These are phyloP conservation scores for Brachirus orientalis DNA, from an alignment of 2,113 vertebrate genomes.

Conservation along the genomic window DNA sequence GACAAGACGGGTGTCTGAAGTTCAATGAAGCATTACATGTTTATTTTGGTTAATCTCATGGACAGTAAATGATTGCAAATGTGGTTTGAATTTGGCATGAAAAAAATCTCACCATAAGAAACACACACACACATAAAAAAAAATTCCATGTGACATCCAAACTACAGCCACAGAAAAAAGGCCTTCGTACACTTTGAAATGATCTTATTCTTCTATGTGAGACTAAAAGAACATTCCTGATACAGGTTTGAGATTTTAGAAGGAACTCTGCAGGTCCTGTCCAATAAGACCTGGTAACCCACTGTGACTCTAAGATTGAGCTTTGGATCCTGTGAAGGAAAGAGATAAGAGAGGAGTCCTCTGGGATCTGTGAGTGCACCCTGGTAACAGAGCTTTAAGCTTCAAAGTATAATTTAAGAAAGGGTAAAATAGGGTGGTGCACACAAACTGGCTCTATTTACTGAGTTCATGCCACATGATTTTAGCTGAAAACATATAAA, in stretches of 20 bases:
- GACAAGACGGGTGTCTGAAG: neutral
- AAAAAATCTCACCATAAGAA: neutral
- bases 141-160: slow-evolving; percentile 11
- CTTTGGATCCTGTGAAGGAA: slow-evolving; percentile 35
- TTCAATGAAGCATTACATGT: neutral
- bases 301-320: slow-evolving; percentile 32
- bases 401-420: neutral
- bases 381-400: slow-evolving; percentile 42
- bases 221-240: slow-evolving; percentile 24
- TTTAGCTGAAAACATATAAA: no score
- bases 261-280: slow-evolving; percentile 27
- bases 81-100: no score
- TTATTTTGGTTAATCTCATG: neutral
- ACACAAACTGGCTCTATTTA: no score
- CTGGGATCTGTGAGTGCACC: slow-evolving; percentile 33
- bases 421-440: no score
- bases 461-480: no score
- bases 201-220: slow-evolving; percentile 34
- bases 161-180: neutral
- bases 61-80: no score
- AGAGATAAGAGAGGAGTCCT: slow-evolving; percentile 35
- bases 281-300: slow-evolving; percentile 47
- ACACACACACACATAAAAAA: neutral
- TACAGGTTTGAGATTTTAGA: neutral
- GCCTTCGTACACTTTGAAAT: slow-evolving; percentile 3